Conservation (phyloP, 2,797 vertebrate genomes). For the Nyctalus aviator region DNA sequence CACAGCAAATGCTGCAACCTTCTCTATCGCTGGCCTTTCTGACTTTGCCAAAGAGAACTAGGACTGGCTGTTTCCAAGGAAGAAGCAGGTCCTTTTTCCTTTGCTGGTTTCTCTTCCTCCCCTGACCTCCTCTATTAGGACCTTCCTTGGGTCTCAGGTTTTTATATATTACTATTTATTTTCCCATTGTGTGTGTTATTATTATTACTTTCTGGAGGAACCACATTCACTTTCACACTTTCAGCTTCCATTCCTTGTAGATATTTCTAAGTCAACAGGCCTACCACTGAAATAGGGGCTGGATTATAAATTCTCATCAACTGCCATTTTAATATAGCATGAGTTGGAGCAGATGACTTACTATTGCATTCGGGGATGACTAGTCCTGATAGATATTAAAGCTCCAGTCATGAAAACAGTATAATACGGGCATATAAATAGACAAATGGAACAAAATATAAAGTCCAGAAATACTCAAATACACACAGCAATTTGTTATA, state of each 20-base stretch:
- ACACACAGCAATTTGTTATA: background rate
- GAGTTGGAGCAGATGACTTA: background rate
- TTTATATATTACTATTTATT: background rate
- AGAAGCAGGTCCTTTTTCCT: background rate
- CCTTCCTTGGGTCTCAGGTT: background rate
- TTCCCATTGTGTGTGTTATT: background rate
- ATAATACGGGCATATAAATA: background rate
- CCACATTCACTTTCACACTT: background rate
- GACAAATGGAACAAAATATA: background rate
- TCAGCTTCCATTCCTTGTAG: background rate
- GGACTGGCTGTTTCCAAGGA: background rate
- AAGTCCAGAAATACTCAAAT: slow-evolving; percentile 13
- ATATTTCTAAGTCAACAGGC: slow-evolving; percentile 11
- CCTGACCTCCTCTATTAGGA: background rate
- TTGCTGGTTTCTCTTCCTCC: background rate
- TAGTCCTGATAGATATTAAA: background rate
- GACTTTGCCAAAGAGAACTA: background rate
- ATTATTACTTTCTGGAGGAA: background rate
- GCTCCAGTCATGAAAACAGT: slow-evolving; percentile 2
- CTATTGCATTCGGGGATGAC: slow-evolving; percentile 22
- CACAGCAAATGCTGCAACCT: background rate
- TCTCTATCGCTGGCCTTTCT: background rate
- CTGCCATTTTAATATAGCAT: slow-evolving; percentile 37
- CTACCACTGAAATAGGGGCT: background rate
- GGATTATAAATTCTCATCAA: background rate